Base-by-base conservation (phyloP, 2,888 invertebrate species). In the Rhopalosiphum nymphaeae region DNA sequence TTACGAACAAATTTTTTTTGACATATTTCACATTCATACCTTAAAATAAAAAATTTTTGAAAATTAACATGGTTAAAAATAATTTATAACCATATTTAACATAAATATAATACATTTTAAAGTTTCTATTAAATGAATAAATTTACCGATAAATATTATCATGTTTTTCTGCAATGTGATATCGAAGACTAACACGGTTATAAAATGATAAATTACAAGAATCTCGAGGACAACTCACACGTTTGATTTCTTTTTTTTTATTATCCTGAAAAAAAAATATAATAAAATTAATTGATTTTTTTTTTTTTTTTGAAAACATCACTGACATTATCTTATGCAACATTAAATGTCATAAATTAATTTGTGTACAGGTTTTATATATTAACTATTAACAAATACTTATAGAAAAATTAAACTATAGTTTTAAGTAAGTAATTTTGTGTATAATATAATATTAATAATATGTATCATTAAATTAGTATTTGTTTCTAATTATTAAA, bases 1-100 rank as follows among this genome's bases (percentile, higher is more conserved):
- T 96, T 96, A 4, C 96, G 95, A 0, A 96, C 96, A 91, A 96
- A 96, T 94, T 95, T 95, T 90, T 96, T 96, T 36, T 96, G 96
- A 94, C 96, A 96, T 53, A 95, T 95, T 44, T 95, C 95, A 95
- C 96, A 96, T 26, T 96, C 95, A 89, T 96, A 96, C 89, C 95
- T 95, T 89, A 21, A 95, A 94, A 78, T 26, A 44, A 49, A 94
- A 91, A 88, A 78, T 7, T 26, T 85, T 78, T 44, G 0, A 85
- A 85, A 85, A 26, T 42, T 84, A 25, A 42, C 25, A 84, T 25
- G 25, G 3, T 78, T 42, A 84, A 84, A 85, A 85, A 85, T 85
- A 85, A 21, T 44, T 85, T 85, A 29, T 16, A 29, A 86, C 11
- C 85, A 44, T 9, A 46, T 29, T 46, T 42, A 3, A 46, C 11